Evolutionary conservation across 2,888 invertebrate species (phyloP).

Genomic region (Tinea semifulvella): DNA sequence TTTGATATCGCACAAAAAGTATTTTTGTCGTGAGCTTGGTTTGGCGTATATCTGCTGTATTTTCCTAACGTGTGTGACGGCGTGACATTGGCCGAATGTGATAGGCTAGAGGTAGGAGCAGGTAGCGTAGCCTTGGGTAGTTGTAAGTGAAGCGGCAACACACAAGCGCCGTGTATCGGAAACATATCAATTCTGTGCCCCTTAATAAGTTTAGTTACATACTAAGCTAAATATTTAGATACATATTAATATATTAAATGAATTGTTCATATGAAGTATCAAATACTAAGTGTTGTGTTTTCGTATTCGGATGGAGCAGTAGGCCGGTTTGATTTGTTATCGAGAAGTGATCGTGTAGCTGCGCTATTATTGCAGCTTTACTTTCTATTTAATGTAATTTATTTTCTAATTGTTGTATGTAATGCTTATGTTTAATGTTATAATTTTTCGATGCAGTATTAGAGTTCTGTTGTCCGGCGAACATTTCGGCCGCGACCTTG

Average conservation of each 20-base stretch:
- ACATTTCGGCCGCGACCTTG: neutral
- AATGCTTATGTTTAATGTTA: slow-evolving; percentile 60
- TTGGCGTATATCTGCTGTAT: slow-evolving; percentile 25
- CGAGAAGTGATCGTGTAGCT: slow-evolving; percentile 53
- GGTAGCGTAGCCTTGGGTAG: slow-evolving; percentile 61
- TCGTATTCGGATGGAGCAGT: slow-evolving; percentile 28
- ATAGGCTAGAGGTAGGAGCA: slow-evolving; percentile 56
- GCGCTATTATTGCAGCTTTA: slow-evolving; percentile 37
- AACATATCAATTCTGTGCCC: slow-evolving; percentile 85
- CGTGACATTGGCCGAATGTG: slow-evolving; percentile 63
- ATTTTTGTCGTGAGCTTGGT: neutral
- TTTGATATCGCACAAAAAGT: too few species aligned
- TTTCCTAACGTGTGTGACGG: slow-evolving; percentile 50
- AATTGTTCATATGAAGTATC: slow-evolving; percentile 60
- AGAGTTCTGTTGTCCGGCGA: slow-evolving; percentile 27
- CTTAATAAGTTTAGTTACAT: slow-evolving; percentile 70
- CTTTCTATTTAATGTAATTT: slow-evolving; percentile 22
- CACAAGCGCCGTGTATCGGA: slow-evolving; percentile 77
- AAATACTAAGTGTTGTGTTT: slow-evolving; percentile 60
- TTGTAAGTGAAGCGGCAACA: slow-evolving; percentile 64
- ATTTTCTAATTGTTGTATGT: slow-evolving; percentile 35
- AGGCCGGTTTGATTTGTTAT: slow-evolving; percentile 24
- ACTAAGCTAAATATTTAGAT: slow-evolving; percentile 56
- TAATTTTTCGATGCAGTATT: slow-evolving; percentile 62
- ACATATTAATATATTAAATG: slow-evolving; percentile 57